A percentile compares a stretch with the other conserved stretches of the same genome.
These are phyloP conservation scores for Pasiphila rectangulata DNA, from an alignment of 2,888 invertebrate species.

Conservation along the genomic window DNA sequence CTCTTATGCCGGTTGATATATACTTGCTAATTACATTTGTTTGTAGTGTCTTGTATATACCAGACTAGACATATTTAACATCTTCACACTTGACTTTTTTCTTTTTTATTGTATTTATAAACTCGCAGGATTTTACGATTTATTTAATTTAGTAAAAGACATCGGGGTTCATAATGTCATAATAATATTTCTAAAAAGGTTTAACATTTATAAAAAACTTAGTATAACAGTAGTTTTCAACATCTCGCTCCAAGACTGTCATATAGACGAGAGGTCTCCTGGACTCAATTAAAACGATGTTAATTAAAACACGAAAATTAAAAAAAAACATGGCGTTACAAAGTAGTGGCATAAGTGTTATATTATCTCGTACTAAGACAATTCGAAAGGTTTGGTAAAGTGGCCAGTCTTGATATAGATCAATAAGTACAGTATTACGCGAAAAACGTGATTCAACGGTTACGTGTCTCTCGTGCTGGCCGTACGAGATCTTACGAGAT, in stretches of 20 bases:
- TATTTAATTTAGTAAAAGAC: no score
- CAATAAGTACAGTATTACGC: constrained; percentile 25
- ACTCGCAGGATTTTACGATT: no score
- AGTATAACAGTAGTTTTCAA: constrained; percentile 8
- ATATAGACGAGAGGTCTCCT: no score
- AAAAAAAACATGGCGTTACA: no score
- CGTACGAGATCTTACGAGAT: constrained; percentile 24
- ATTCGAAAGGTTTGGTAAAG: constrained; percentile 1
- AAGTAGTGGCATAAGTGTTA: no score
- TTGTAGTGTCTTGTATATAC: constrained; percentile 12
- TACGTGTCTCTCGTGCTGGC: constrained; percentile 28
- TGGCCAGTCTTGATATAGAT: constrained; percentile 12
- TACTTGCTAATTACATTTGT: constrained; percentile 22
- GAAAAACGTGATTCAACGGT: constrained; percentile 26
- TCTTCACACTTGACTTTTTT: constrained; percentile 7
- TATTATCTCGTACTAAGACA: no score
- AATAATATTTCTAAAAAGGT: no score
- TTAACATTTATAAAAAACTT: no score
- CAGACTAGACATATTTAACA: constrained; percentile 13
- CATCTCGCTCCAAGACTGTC: no score
- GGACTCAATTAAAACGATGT: no score
- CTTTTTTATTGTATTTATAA: neutral
- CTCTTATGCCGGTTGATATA: constrained; percentile 20
- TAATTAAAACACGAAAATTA: no score
- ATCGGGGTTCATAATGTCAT: no score